A percentile compares a stretch with the other conserved stretches of the same genome.
Conservation (phyloP, 2,888 invertebrate genomes). For the Isoperla grammatica region DNA sequence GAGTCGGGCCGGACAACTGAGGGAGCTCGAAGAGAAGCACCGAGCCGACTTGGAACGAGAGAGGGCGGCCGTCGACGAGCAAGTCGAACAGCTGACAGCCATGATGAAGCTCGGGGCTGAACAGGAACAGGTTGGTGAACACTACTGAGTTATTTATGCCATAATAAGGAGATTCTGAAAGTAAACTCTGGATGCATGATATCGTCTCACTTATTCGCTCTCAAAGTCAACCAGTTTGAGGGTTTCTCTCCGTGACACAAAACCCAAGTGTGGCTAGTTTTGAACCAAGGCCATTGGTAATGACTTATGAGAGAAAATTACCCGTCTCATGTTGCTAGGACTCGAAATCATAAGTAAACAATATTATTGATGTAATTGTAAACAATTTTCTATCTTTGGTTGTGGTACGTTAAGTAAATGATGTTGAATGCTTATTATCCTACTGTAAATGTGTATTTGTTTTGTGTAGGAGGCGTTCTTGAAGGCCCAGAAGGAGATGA, state of each 20-base stretch:
- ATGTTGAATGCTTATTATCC: too few relatives aligned
- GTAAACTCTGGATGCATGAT: not conserved
- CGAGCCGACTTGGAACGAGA: constrained; percentile 5
- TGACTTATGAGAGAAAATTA: too few relatives aligned
- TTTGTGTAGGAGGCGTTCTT: constrained; percentile 23
- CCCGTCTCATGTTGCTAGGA: too few relatives aligned
- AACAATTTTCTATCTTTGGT: too few relatives aligned
- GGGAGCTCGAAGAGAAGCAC: not conserved
- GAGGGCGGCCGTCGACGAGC: constrained; percentile 3
- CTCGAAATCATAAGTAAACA: too few relatives aligned
- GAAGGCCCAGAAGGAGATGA: constrained; percentile 40
- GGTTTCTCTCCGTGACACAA: too few relatives aligned
- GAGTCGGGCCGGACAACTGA: not conserved
- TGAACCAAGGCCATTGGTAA: too few relatives aligned
- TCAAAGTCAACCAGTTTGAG: not conserved
- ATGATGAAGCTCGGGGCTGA: constrained; percentile 10
- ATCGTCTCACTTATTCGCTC: not conserved
- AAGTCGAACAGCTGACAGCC: constrained; percentile 10
- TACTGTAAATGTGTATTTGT: too few relatives aligned
- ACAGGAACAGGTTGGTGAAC: constrained; percentile 17
- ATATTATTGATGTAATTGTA: too few relatives aligned
- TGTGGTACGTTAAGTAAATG: too few relatives aligned
- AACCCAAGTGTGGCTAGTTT: not conserved
- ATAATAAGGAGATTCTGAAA: not conserved
- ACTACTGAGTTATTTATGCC: not conserved